Evolutionary conservation across 2,113 vertebrate genomes (phyloP), one percentile per base, ranked within the genome.

Genomic region (Oryzias melastigma): DNA sequence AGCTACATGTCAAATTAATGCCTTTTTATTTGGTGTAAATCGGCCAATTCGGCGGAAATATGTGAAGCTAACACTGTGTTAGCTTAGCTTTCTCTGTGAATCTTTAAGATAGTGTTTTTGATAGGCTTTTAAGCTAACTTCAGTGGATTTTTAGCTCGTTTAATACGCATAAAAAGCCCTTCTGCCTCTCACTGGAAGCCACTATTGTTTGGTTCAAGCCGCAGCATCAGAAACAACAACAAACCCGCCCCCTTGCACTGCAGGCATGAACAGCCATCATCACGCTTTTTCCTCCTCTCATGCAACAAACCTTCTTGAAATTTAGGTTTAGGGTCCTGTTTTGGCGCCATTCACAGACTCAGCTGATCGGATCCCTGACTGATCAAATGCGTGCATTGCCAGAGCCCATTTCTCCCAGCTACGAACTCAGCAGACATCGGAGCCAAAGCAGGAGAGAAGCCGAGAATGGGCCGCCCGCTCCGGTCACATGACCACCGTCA

Each of bases 311-410:
- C 94, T 93, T 95, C 94, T 92, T 95, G 94, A 93, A 98, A 98
- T 90, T 98, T 98, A 72, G 95, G 96, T 88, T 95, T 97, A 88
- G 96, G 96, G 93, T 96, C 96, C 91, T 96, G 95, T 94, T 98
- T 98, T 93, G 96, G 95, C 95, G 95, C 96, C 95, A 96, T 97
- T 96, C 93, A 96, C 94, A 92, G 90, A 89, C 88, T 91, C 91
- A 91, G 72, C 90, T 84, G 89, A 61, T 86, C 87, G 89, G 86
- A 89, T 84, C 87, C 80, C 89, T 85, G 90, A 88, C 80, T 74
- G 89, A 88, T 90, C 87, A 91, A 88, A 87, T 86, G 79, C 90
- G 83, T 68, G 89, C 91, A 91, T 92, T 82, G 87, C 91, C 91
- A 88, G 87, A 82, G 88, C 85, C 85, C 87, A 91, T 86, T 85